These are phyloP conservation scores for Rhaphigaster nebulosa DNA, from an alignment of 2,888 invertebrate species.

Conservation along the genomic window DNA sequence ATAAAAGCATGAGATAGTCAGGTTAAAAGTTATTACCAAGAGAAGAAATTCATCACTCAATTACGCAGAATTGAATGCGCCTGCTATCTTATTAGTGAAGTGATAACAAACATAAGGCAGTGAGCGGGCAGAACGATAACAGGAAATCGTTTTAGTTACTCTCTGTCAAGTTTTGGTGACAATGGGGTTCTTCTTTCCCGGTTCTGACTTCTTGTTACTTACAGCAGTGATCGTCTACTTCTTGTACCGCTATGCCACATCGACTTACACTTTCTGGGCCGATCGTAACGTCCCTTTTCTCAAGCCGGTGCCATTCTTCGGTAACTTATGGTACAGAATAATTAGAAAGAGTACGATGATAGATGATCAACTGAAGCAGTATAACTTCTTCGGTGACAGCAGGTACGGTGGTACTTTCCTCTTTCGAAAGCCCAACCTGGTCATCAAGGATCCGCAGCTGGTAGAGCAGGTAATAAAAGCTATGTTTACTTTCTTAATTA, in stretches of 20 bases:
- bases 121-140: neutral
- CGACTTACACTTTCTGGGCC: constrained; percentile 56
- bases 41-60: neutral
- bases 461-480: constrained; percentile 68
- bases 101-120: neutral
- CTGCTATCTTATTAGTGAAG: neutral
- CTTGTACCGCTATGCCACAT: constrained; percentile 39
- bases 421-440: constrained; percentile 70
- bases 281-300: constrained; percentile 43
- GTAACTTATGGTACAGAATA: constrained; percentile 27
- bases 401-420: constrained; percentile 71
- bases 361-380: constrained; percentile 2
- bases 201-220: neutral
- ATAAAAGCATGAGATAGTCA: no score
- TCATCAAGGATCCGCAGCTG: constrained; percentile 70
- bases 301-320: constrained; percentile 47
- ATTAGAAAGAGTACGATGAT: neutral
- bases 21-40: no score
- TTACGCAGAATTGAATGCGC: neutral
- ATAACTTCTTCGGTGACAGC: constrained; percentile 63
- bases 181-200: neutral
- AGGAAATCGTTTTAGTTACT: neutral
- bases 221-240: neutral
- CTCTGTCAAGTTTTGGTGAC: neutral
- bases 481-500: neutral